Evolutionary conservation across 2,113 vertebrate species (phyloP), one percentile per base, ranked within the genome.

Genomic region (Callaeas wilsoni): DNA sequence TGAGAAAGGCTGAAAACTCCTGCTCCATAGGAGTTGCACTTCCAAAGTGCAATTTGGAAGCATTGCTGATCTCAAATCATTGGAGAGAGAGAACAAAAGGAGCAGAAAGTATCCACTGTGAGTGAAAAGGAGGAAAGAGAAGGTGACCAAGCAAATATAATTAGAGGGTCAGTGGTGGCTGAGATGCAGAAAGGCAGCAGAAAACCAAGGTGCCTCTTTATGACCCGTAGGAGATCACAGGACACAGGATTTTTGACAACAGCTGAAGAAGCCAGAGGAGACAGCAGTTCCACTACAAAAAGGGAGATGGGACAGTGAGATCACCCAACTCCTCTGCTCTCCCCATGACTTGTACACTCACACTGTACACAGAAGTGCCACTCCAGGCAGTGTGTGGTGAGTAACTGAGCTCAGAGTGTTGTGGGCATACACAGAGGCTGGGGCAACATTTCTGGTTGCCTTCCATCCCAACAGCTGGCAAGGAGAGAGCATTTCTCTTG

Each of bases 161-260:
- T 52, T 25, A 35, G 21, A 59, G 8, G 42, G 30, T 22, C 49
- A 39, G 22, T 46, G 56, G 25, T 33, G 35, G 12, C 23, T 89
- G 16, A 90, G 29, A 27, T n/a, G 52, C 3, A n/a, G 47, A 90
- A 79, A 13, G 30, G 55, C 33, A 63, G 60, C 60, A 68, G 8
- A 84, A 88, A 84, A 71, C 16, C 22, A 33, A 44, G 27, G 19
- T 79, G 32, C 35, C 23, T 74, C 75, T 16, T 3, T 71, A 18
- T 0, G 0, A 55, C 13, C 7, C 1, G 0, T 5, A 75, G 44
- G 19, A 80, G 17, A 15, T 63, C 33, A 70, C 13, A 88, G 47
- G 59, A 55, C 62, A 37, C 20, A 44, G 22, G 11, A 39, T 22
- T 89, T 93, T 53, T 91, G 46, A 35, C 60, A 87, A 26, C 6